Conservation (phyloP, 2,888 invertebrate genomes). For the Cheilosia soror region DNA sequence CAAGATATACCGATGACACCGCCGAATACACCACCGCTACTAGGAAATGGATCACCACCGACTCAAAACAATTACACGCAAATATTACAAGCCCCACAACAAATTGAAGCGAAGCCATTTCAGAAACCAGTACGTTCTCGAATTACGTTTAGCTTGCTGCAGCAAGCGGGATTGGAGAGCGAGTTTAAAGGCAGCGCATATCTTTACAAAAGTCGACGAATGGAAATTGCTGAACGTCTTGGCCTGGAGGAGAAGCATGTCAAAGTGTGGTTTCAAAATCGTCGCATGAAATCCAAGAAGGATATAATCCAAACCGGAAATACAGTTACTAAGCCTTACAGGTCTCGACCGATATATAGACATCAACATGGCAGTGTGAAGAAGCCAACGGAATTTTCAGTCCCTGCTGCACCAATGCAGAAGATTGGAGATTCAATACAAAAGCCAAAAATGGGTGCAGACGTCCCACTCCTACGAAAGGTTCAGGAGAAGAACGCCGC, state of each 20-base stretch:
- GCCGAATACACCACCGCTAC: neutral
- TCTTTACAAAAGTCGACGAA: constrained; percentile 94
- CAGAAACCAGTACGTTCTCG: constrained; percentile 87
- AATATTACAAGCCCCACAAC: neutral
- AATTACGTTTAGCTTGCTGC: constrained; percentile 97
- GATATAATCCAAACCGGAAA: constrained; percentile 11
- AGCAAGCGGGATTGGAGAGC: constrained; percentile 96
- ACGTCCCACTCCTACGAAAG: neutral
- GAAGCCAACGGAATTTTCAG: too few species aligned
- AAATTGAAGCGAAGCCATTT: neutral
- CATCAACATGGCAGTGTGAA: neutral
- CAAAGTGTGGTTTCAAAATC: constrained; percentile 93
- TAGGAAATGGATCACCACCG: neutral
- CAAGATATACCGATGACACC: neutral
- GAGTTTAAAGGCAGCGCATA: constrained; percentile 98
- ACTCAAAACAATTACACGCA: neutral
- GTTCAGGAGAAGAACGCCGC: neutral
- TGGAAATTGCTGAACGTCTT: constrained; percentile 97
- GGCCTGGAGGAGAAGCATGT: constrained; percentile 94
- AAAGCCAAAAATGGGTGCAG: neutral
- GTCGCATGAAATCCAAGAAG: constrained; percentile 90
- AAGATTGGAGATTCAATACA: too few species aligned
- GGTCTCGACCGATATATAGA: too few species aligned
- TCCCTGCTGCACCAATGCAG: too few species aligned
- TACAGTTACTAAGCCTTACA: neutral